phyloP scores from a whole-genome alignment of 2,797 vertebrate genomes.

The Eremophila alpestris region DNA sequence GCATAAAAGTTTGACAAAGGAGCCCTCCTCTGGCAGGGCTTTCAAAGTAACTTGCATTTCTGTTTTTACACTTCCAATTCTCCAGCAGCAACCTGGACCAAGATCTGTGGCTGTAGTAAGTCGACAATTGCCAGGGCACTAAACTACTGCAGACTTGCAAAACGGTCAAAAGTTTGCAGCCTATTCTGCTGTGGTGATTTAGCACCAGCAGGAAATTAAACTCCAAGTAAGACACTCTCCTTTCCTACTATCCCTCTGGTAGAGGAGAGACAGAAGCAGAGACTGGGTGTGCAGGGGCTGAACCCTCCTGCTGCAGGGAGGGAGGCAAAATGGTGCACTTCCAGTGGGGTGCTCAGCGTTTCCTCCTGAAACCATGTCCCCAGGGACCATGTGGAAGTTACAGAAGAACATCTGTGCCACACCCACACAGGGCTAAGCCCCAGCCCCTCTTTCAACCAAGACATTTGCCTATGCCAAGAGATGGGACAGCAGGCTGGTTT shows the following conservation, averaged over 20 bases:
- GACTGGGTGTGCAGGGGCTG: no score
- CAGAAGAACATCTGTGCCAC: accelerated
- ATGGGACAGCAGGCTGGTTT: background rate
- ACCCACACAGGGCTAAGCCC: accelerated
- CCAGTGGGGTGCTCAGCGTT: background rate
- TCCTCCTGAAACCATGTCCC: background rate
- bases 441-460: background rate
- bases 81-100: background rate
- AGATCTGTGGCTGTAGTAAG: background rate
- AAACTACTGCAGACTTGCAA: background rate
- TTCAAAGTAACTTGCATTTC: background rate
- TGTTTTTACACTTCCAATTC: background rate
- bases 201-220: background rate
- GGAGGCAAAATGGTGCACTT: background rate
- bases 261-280: background rate
- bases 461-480: background rate
- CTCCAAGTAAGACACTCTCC: background rate
- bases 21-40: background rate
- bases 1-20: background rate
- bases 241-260: background rate
- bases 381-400: background rate
- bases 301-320: background rate
- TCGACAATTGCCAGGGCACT: background rate
- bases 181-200: background rate
- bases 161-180: background rate